These are phyloP conservation scores for Labroides dimidiatus DNA, from an alignment of 2,797 vertebrate species.

Conservation along the genomic window DNA sequence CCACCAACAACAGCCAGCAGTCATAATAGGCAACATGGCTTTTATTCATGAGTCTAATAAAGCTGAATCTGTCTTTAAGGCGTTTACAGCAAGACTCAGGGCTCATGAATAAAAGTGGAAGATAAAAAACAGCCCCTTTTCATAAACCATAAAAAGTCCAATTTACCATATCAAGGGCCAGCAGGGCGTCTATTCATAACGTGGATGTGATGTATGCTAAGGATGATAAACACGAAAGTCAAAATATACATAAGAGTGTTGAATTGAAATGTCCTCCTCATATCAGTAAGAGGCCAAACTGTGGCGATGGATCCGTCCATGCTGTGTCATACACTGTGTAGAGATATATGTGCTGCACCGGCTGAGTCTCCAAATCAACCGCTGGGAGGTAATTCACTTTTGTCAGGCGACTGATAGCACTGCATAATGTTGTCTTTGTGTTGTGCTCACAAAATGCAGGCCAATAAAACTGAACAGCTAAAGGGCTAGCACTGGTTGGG, in stretches of 20 bases:
- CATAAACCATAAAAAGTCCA: constrained; percentile 85
- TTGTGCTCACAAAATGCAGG: constrained; percentile 40
- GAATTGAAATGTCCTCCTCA: constrained; percentile 70
- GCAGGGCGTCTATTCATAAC: constrained; percentile 80
- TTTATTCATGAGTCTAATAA: constrained; percentile 81
- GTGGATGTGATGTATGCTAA: constrained; percentile 75
- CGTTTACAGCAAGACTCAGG: constrained; percentile 64
- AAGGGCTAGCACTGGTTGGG: constrained; percentile 22
- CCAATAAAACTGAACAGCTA: constrained; percentile 42
- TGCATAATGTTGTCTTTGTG: constrained; percentile 67
- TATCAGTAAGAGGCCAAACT: constrained; percentile 78
- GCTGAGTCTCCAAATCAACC: constrained; percentile 74
- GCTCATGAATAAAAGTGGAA: constrained; percentile 79
- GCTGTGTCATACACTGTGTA: constrained; percentile 56
- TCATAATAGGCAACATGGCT: constrained; percentile 56
- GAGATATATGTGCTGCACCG: constrained; percentile 75
- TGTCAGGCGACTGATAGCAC: constrained; percentile 69
- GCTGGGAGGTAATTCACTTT: constrained; percentile 73
- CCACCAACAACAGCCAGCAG: constrained; percentile 36
- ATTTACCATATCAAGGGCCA: constrained; percentile 85
- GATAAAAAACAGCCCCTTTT: constrained; percentile 78
- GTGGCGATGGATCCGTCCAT: constrained; percentile 72
- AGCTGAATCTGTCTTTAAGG: constrained; percentile 77
- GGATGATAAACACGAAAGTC: constrained; percentile 82
- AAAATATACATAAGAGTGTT: constrained; percentile 75